phyloP scores from a whole-genome alignment of 2,113 vertebrate species.

The Limanda limanda region DNA sequence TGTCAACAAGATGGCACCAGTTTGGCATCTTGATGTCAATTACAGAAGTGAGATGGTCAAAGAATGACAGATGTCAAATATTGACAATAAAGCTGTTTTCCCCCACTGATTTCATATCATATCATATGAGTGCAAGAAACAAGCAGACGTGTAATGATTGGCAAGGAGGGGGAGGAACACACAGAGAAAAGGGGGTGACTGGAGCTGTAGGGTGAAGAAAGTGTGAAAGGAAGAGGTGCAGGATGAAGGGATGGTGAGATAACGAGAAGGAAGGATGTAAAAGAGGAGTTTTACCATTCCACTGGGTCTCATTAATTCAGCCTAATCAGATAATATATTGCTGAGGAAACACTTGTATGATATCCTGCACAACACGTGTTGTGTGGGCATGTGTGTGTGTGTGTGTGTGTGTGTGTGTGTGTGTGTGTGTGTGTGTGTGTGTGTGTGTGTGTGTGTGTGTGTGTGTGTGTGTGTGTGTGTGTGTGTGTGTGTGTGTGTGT shows the following conservation, averaged over 20 bases:
- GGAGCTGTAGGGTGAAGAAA: conserved; percentile 41
- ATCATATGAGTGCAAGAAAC: too few relatives aligned
- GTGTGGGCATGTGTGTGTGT: conserved; percentile 16
- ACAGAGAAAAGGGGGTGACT: conserved; percentile 3
- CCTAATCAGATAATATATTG: conserved; percentile 70
- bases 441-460: conserved; percentile 17
- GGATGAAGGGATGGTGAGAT: conserved; percentile 51
- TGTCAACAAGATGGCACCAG: background rate
- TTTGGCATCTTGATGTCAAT: conserved; percentile 5
- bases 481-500: conserved; percentile 15
- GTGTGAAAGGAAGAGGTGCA: conserved; percentile 44
- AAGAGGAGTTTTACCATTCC: conserved; percentile 54
- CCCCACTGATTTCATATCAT: too few relatives aligned
- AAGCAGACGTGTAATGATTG: conserved; percentile 5
- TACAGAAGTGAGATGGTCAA: background rate
- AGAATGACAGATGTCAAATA: background rate
- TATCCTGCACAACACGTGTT: conserved; percentile 49
- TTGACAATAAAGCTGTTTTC: background rate
- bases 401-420: conserved; percentile 10
- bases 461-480: conserved; percentile 15
- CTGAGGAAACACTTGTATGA: conserved; percentile 68
- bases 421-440: conserved; percentile 14
- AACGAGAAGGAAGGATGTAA: conserved; percentile 61
- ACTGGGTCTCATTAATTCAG: conserved; percentile 72
- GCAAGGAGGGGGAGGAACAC: background rate